phyloP scores from a whole-genome alignment of 2,797 vertebrate species.

The Coreius guichenoti region DNA sequence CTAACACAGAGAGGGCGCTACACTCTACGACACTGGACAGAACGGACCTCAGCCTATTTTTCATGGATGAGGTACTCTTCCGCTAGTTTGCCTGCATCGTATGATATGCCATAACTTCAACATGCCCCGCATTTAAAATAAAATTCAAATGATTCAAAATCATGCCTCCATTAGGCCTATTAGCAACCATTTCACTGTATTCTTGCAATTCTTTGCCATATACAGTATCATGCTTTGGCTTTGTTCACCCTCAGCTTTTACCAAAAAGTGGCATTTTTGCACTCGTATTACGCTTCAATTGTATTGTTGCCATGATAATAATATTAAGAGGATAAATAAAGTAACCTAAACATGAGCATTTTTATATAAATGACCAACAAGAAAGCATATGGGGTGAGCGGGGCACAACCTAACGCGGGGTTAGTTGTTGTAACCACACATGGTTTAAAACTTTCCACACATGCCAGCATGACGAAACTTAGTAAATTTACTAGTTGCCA shows the following conservation, averaged over 20 bases:
- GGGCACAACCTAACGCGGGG: too few relatives aligned
- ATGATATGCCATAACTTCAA: conserved; percentile 86
- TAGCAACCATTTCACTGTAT: not conserved
- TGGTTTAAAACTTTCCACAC: too few relatives aligned
- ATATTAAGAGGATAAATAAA: not conserved
- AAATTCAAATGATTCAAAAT: not conserved
- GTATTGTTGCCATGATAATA: not conserved
- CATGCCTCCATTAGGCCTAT: not conserved
- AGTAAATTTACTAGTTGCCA: too few relatives aligned
- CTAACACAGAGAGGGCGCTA: conserved; percentile 81
- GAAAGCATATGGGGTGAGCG: not conserved
- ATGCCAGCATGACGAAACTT: too few relatives aligned
- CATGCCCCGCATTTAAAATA: conserved; percentile 75
- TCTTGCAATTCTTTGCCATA: not conserved
- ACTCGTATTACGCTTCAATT: not conserved
- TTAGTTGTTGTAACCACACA: too few relatives aligned
- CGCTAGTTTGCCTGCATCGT: conserved; percentile 85
- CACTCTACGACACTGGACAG: conserved; percentile 84
- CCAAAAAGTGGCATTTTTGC: not conserved
- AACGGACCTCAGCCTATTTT: conserved; percentile 90
- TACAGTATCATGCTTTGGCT: not conserved
- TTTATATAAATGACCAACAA: not conserved
- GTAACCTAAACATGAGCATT: not conserved
- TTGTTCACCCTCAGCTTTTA: not conserved
- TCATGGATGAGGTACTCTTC: conserved; percentile 88